A percentile compares a stretch with the other conserved stretches of the same genome.
Evolutionary conservation across 2,888 invertebrate species (phyloP).

Genomic region (Leptopilina syphax): DNA sequence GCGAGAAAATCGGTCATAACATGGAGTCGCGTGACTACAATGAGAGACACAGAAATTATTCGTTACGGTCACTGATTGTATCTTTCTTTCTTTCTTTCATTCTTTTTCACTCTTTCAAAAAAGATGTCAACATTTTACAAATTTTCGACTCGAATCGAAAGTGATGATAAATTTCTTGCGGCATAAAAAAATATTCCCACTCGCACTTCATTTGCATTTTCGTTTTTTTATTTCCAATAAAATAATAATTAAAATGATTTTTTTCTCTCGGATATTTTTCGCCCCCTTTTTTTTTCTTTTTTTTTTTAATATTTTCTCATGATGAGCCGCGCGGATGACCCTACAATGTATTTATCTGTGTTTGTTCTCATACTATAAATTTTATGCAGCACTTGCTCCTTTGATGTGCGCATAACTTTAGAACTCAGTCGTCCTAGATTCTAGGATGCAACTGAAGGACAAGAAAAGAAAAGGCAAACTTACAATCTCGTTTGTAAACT

Average conservation of each 20-base stretch:
- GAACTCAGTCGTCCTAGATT: conserved; percentile 35
- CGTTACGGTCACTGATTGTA: conserved; percentile 15
- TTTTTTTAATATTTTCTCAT: background rate
- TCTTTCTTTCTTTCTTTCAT: background rate
- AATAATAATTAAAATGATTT: too few species aligned
- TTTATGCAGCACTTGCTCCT: conserved; percentile 37
- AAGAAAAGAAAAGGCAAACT: conserved; percentile 22
- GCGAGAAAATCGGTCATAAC: conserved; percentile 36
- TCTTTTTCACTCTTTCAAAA: background rate
- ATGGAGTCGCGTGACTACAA: conserved; percentile 30
- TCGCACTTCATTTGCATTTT: too few species aligned
- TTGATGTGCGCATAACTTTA: conserved; percentile 36
- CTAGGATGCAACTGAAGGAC: conserved; percentile 23
- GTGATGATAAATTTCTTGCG: background rate
- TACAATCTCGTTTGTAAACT: conserved; percentile 23
- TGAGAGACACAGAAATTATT: conserved; percentile 28
- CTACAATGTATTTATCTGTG: conserved; percentile 10
- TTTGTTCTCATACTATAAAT: conserved; percentile 23
- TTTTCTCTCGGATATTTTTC: too few species aligned
- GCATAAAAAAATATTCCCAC: too few species aligned
- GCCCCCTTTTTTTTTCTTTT: background rate
- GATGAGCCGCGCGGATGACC: background rate
- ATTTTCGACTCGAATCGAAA: conserved; percentile 17
- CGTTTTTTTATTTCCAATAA: too few species aligned
- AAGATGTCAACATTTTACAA: background rate